A percentile compares a stretch with the other conserved stretches of the same genome.
phyloP scores from a whole-genome alignment of 1,140 invertebrate species.

The Halictus rubicundus region DNA sequence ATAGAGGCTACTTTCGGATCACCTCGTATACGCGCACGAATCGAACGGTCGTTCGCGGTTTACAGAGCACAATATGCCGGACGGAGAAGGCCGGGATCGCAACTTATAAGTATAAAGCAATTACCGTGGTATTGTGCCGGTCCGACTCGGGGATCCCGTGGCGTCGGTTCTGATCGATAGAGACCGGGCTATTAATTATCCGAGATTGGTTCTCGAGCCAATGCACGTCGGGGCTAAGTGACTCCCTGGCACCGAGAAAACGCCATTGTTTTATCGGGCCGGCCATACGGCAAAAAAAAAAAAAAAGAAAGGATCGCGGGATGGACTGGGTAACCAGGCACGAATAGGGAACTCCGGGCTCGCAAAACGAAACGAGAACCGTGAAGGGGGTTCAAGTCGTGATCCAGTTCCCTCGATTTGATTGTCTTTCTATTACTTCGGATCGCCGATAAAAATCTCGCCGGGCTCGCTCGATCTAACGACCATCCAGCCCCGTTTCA shows the following conservation, averaged over 20 bases:
- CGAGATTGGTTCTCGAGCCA: slow-evolving; percentile 62
- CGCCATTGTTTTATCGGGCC: slow-evolving; percentile 63
- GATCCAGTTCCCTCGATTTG: slow-evolving; percentile 59
- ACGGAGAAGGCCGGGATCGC: slow-evolving; percentile 32
- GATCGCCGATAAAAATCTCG: slow-evolving; percentile 49
- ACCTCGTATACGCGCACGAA: slow-evolving; percentile 17
- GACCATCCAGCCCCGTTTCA: slow-evolving; percentile 27
- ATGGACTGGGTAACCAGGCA: slow-evolving; percentile 45
- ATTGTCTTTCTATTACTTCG: slow-evolving; percentile 59
- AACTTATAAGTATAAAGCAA: slow-evolving; percentile 68
- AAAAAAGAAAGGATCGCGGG: slow-evolving; percentile 43
- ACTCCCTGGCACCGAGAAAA: slow-evolving; percentile 59
- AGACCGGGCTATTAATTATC: slow-evolving; percentile 70
- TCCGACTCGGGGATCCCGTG: slow-evolving; percentile 44
- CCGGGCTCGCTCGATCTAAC: slow-evolving; percentile 32
- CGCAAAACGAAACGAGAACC: too few species aligned
- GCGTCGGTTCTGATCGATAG: slow-evolving; percentile 62
- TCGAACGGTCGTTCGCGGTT: slow-evolving; percentile 17
- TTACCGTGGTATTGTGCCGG: slow-evolving; percentile 61
- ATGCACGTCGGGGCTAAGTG: slow-evolving; percentile 66
- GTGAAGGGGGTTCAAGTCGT: slow-evolving; percentile 49
- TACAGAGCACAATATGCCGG: slow-evolving; percentile 45
- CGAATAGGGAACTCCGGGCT: not conserved
- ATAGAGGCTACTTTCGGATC: not conserved
- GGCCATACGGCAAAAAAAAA: too few species aligned